Percentiles rank a stretch among this genome's conserved stretches.
phyloP scores from a whole-genome alignment of 2,797 vertebrate species.

The Gallirallus australis region DNA sequence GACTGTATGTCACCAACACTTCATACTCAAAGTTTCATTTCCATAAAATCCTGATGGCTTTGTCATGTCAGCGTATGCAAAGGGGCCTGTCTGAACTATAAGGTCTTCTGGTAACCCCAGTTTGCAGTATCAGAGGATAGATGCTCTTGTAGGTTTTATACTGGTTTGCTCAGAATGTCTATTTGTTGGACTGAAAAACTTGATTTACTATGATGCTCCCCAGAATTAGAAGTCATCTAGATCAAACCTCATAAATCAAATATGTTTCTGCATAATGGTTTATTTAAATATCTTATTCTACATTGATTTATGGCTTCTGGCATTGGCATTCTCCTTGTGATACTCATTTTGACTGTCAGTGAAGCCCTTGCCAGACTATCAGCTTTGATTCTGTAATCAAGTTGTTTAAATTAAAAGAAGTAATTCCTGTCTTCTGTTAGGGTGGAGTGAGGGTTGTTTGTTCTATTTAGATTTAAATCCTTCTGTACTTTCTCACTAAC shows the following conservation, averaged over 20 bases:
- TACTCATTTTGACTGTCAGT: background rate
- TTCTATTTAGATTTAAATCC: slow-evolving; percentile 26
- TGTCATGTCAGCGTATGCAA: background rate
- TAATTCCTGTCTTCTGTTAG: background rate
- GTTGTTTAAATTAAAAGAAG: slow-evolving; percentile 24
- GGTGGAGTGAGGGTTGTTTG: background rate
- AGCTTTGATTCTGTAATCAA: slow-evolving; percentile 3
- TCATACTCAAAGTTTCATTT: background rate
- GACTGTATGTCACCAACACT: background rate
- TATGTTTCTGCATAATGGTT: background rate
- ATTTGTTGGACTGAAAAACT: background rate
- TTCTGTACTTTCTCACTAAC: slow-evolving; percentile 9
- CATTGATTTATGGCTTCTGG: background rate
- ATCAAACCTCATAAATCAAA: background rate
- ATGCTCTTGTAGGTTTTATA: background rate
- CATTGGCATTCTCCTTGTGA: background rate
- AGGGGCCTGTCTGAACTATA: background rate
- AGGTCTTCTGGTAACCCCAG: background rate
- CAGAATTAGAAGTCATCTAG: background rate
- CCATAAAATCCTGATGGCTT: background rate
- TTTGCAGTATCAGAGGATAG: background rate
- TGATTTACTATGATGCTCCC: background rate
- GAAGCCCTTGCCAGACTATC: background rate
- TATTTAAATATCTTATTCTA: slow-evolving; percentile 3
- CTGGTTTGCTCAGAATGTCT: background rate